These are phyloP conservation scores for Nymphalis io DNA, from an alignment of 1,140 invertebrate genomes.

Conservation along the genomic window DNA sequence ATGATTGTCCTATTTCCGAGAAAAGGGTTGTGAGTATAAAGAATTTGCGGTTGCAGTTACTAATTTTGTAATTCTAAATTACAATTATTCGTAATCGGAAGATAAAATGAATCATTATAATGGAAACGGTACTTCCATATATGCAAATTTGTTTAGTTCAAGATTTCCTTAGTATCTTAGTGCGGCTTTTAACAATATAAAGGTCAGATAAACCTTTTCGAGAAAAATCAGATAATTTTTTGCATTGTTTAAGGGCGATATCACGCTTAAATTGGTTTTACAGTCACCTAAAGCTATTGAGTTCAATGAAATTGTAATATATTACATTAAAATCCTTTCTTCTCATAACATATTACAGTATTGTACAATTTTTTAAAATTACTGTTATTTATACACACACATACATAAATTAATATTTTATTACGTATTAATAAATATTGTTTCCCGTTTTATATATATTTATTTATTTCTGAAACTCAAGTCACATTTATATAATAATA, in stretches of 20 bases:
- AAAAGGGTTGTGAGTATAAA: conserved; percentile 37
- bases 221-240: neutral
- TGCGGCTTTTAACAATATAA: conserved; percentile 1
- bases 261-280: neutral
- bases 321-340: no score
- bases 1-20: conserved; percentile 34
- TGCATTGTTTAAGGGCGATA: neutral
- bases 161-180: conserved; percentile 10
- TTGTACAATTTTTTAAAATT: no score
- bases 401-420: no score
- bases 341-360: no score
- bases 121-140: conserved; percentile 30
- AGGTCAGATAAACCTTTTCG: conserved; percentile 11
- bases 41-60: conserved; percentile 30
- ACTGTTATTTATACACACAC: no score
- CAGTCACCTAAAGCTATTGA: no score
- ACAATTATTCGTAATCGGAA: conserved; percentile 36
- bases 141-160: conserved; percentile 3
- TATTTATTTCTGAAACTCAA: no score
- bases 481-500: no score
- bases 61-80: conserved; percentile 30
- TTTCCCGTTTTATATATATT: no score
- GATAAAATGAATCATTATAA: conserved; percentile 37
- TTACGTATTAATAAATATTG: no score
- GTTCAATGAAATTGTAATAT: no score